Conservation (phyloP, 2,888 invertebrate species). For the Cremastinae sp. region DNA sequence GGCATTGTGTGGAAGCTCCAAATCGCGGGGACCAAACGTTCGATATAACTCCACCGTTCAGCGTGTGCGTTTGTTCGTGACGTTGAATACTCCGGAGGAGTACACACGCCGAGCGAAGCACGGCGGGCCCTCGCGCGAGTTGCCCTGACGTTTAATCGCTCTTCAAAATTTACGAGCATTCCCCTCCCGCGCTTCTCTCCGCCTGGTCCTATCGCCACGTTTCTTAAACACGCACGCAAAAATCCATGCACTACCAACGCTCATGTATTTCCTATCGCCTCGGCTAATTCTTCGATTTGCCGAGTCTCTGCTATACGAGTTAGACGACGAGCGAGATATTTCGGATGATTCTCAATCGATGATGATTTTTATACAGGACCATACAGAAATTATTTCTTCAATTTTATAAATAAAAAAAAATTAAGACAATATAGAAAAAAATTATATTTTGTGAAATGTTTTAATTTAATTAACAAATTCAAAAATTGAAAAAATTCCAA, state of each 20-base stretch:
- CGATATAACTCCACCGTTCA: background rate
- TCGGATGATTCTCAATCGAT: background rate
- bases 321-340: no score
- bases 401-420: no score
- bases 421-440: no score
- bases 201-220: slow-evolving; percentile 52
- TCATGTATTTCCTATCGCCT: slow-evolving; percentile 44
- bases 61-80: background rate
- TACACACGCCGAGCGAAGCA: slow-evolving; percentile 36
- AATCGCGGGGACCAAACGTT: slow-evolving; percentile 50
- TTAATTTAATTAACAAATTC: no score
- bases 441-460: no score
- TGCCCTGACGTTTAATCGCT: slow-evolving; percentile 77
- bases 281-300: no score
- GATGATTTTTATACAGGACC: no score
- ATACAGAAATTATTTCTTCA: no score
- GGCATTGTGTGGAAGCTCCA: slow-evolving; percentile 45
- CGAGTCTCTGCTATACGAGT: no score
- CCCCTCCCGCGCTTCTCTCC: background rate
- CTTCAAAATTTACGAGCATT: slow-evolving; percentile 75
- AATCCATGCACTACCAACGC: background rate
- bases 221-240: slow-evolving; percentile 30
- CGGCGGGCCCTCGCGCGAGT: slow-evolving; percentile 51
- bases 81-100: background rate
- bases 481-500: no score